A percentile compares a stretch with the other conserved stretches of the same genome.
Evolutionary conservation across 2,888 invertebrate genomes (phyloP).

Genomic region (Ectropis crepuscularia): DNA sequence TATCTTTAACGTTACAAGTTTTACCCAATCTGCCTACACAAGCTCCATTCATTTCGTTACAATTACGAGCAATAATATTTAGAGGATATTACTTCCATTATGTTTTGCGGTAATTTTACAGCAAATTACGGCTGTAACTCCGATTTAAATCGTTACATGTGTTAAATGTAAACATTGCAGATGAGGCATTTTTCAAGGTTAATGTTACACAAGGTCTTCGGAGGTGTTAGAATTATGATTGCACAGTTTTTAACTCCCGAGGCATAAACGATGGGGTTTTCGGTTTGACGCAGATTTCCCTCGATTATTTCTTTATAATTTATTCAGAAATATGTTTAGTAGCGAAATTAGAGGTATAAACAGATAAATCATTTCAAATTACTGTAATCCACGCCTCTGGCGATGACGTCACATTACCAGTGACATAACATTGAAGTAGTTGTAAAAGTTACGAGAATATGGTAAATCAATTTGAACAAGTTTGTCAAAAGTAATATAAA

Average conservation of each 20-base stretch:
- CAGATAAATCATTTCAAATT: no score
- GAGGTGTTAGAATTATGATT: no score
- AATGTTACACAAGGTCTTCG: not conserved
- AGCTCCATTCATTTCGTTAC: constrained; percentile 9
- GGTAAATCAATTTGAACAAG: not conserved
- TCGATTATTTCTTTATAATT: no score
- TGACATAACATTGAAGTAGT: constrained; percentile 20
- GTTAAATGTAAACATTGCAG: constrained; percentile 5
- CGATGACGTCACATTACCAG: constrained; percentile 1
- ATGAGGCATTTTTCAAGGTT: constrained; percentile 4
- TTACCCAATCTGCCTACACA: not conserved
- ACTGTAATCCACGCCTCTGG: not conserved
- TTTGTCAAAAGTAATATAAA: no score
- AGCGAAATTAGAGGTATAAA: no score
- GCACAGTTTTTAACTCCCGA: no score
- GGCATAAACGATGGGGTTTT: no score
- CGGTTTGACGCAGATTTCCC: no score
- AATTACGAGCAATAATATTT: constrained; percentile 4
- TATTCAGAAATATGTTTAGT: no score
- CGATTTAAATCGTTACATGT: constrained; percentile 1
- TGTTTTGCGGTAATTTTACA: constrained; percentile 12
- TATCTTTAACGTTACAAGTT: not conserved
- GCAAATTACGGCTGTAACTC: constrained; percentile 6
- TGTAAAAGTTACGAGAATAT: constrained; percentile 23
- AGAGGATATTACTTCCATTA: constrained; percentile 9